Evolutionary conservation across 2,888 invertebrate genomes (phyloP).

Genomic region (Athetis lepigone): DNA sequence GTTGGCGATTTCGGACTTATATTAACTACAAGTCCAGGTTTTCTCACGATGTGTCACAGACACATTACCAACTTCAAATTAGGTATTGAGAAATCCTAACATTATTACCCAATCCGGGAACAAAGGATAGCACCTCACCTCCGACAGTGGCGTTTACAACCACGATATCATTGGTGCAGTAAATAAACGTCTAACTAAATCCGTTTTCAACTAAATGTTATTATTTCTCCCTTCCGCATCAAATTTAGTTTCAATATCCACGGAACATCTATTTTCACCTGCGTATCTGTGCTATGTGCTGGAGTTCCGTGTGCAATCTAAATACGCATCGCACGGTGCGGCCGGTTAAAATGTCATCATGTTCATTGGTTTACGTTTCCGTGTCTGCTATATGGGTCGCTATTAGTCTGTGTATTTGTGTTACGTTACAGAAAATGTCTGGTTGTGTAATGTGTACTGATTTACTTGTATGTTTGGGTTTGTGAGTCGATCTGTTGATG

Average conservation of each 20-base stretch:
- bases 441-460: constrained; percentile 16
- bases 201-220: too few species aligned
- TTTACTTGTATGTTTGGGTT: background rate
- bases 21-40: too few species aligned
- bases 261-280: constrained; percentile 52
- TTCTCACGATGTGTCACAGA: too few species aligned
- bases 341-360: constrained; percentile 68
- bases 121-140: too few species aligned
- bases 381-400: constrained; percentile 53
- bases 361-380: constrained; percentile 51
- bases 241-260: constrained; percentile 26
- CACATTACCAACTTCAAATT: too few species aligned
- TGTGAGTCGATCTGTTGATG: background rate
- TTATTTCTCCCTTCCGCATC: background rate
- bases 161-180: too few species aligned
- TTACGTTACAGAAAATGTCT: background rate
- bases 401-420: constrained; percentile 20
- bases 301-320: constrained; percentile 65
- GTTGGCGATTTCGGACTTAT: too few species aligned
- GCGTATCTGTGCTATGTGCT: constrained; percentile 46
- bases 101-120: too few species aligned
- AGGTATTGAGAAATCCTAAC: too few species aligned
- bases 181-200: too few species aligned
- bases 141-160: too few species aligned
- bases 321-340: constrained; percentile 59